phyloP scores from a whole-genome alignment of 2,113 vertebrate genomes.

The Semnornis frantzii region DNA sequence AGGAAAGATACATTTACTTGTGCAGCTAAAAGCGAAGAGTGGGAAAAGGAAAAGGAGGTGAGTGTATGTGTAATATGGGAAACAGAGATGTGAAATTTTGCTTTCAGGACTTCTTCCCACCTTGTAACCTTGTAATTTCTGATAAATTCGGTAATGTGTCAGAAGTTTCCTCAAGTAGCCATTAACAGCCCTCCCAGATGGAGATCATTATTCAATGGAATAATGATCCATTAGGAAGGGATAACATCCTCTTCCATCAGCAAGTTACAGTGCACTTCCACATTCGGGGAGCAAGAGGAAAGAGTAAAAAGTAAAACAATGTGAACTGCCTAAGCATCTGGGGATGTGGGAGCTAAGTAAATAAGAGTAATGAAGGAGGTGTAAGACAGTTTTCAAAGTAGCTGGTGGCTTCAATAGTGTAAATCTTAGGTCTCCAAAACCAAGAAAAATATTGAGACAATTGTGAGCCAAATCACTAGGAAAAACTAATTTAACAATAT shows the following conservation, averaged over 20 bases:
- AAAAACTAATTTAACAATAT: neutral
- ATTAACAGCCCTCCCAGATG: constrained; percentile 3
- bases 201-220: constrained; percentile 1
- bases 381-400: neutral
- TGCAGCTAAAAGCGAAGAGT: neutral
- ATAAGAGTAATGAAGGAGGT: neutral
- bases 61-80: neutral
- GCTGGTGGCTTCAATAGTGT: neutral
- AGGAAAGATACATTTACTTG: neutral
- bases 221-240: constrained; percentile 4
- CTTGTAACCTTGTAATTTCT: neutral
- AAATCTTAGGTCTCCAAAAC: neutral
- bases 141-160: constrained; percentile 1
- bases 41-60: neutral
- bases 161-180: constrained; percentile 40
- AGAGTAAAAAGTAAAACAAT: constrained; percentile 23
- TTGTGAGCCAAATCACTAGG: neutral
- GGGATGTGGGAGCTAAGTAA: neutral
- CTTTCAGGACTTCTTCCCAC: constrained; percentile 28
- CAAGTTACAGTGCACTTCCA: neutral
- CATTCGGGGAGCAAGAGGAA: constrained; percentile 3
- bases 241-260: constrained; percentile 43
- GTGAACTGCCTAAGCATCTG: neutral
- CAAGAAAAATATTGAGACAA: neutral
- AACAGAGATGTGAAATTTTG: neutral